Conservation (phyloP, 2,888 invertebrate genomes). For the Drosophila nr. medialis region DNA sequence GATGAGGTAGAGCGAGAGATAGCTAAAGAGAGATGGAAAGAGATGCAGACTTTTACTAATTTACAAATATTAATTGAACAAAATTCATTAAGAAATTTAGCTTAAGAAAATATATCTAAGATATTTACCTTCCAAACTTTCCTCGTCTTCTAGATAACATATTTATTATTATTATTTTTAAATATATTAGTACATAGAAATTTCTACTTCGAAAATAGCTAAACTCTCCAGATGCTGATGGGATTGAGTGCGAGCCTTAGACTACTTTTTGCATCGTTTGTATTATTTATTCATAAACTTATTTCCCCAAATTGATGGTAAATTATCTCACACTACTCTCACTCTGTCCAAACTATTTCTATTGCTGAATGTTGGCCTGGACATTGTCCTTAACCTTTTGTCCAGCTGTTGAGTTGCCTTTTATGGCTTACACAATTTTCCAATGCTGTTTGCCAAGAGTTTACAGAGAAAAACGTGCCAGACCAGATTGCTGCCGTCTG, state of each 20-base stretch:
- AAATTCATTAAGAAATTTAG: not conserved
- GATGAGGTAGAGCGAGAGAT: not conserved
- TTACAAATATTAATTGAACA: not conserved
- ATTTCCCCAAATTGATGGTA: not conserved
- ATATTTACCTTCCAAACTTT: not conserved
- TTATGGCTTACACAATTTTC: slow-evolving; percentile 61
- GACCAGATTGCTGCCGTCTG: slow-evolving; percentile 66
- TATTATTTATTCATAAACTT: not conserved
- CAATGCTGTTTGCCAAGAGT: slow-evolving; percentile 20
- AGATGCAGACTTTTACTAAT: not conserved
- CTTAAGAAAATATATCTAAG: not conserved
- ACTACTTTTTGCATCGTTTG: not conserved
- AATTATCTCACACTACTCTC: not conserved
- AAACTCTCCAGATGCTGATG: not conserved
- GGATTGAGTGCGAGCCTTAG: too few species aligned
- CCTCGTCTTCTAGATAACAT: not conserved
- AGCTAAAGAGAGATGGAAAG: not conserved
- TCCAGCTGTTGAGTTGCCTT: slow-evolving; percentile 60
- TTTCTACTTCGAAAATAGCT: not conserved
- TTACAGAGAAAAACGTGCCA: slow-evolving; percentile 59
- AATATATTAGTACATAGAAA: not conserved
- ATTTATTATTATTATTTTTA: not conserved
- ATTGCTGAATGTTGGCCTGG: not conserved
- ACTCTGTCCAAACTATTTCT: not conserved
- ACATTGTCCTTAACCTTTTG: slow-evolving; percentile 73